Base-by-base conservation (phyloP, 2,888 invertebrate species). In the Cephonodes hylas region DNA sequence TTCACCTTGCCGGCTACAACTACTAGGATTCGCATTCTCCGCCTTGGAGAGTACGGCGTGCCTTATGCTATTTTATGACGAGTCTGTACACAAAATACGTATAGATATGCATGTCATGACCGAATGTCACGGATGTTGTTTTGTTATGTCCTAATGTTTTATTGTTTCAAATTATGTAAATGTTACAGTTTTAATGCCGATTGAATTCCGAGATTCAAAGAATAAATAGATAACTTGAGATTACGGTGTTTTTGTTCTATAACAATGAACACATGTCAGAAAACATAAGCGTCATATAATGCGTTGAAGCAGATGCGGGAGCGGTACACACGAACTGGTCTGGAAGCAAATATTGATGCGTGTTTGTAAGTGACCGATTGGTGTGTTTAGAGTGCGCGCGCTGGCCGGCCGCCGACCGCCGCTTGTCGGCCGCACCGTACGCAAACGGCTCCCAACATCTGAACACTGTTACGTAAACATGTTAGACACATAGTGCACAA, bases 381-480 rank as follows among this genome's bases (percentile, higher is more conserved):
- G 68, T 74, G 67, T 81, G 80, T 85, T 84, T 83, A 74, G 80
- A 67, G 70, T 73, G 62, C 63, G 63, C 60, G 62, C 60, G 66
- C 71, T 62, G 68, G 66, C 72, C 58, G 63, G 15, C 15, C 42
- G 31, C 65, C 64, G 67, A 63, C 66, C 69, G 69, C 70, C 68
- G 66, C 68, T 34, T 27, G 61, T 42, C 56, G 27, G 10, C 18
- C 48, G 48, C 48, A 8, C 48, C 48, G 64, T 65, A 48, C 63
- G 59, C 66, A 58, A 58, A 61, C 62, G 72, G 78, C 80, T 78
- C 73, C 83, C 81, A 77, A 80, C 81, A 74, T 75, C 79, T 76
- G 78, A 79, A 83, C 86, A 86, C 87, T 88, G 88, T 89, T 91
- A 88, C 89, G 89, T 82, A 84, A 86, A 85, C 83, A 84, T 83